Base-by-base conservation (phyloP, 1,140 invertebrate genomes). In the Nasonia vitripennis region DNA sequence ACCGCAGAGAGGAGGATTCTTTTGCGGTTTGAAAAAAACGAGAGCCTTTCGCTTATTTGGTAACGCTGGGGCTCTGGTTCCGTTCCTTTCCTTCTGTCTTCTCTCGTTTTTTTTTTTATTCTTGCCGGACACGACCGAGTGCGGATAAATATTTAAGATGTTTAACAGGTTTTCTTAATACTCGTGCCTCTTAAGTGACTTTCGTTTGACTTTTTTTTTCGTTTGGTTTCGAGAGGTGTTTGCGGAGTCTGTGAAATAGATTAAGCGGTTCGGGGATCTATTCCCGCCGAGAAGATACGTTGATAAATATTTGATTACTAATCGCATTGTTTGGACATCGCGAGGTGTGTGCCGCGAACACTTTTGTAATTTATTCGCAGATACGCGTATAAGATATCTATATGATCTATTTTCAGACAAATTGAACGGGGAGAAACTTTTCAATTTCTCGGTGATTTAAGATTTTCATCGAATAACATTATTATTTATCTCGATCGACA, bases 71-170 rank as follows among this genome's bases (percentile, higher is more conserved):
- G 73, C n/a, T 45, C 62, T 68, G 9, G 62, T 51, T 51, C 37
- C 55, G 41, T 67, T 34, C 77, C 79, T n/a, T 41, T 55, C 23
- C 79, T 37, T 37, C 34, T 37, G 34, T 37, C 34, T 37, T 37
- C 34, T 37, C 34, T 37, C 55, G 10, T 27, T 74, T 62, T 74
- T 75, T 75, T 45, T 77, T 41, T 77, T 41, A 17, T 41, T 31
- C 37, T 1, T 34, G 9, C 37, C 34, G 12, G 31, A n/a, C 34
- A 78, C 67, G 27, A n/a, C 51, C 68, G 74, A 70, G 9, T 79
- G 41, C 41, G 83, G 37, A 85, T 81, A 81, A 85, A 85, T 85
- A 85, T 85, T 85, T 85, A 74, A 85, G 34, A 85, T 81, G 79
- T 81, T 81, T 77, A 85, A 85, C 84, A 77, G 84, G 73, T 68